Conservation (phyloP, 2,113 vertebrate species). For the Ariopsis seemanni region DNA sequence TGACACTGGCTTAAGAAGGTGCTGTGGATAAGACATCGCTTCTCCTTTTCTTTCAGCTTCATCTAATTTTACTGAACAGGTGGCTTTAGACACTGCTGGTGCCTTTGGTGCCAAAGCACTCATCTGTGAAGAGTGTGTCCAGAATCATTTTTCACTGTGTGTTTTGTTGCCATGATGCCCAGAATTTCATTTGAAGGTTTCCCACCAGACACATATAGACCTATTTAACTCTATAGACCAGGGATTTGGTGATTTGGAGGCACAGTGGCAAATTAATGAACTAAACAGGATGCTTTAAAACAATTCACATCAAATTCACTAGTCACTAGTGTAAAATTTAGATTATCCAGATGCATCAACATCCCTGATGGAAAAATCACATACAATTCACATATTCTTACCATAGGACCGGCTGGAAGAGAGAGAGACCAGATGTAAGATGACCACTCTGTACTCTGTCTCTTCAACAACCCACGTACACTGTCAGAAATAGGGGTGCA, state of each 20-base stretch:
- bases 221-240: not conserved
- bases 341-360: not conserved
- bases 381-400: not conserved
- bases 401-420: not conserved
- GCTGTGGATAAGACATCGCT: not conserved
- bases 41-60: slow-evolving; percentile 5
- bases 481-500: no score
- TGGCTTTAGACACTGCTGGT: slow-evolving; percentile 4
- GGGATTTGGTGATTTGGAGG: not conserved
- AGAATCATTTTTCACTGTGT: not conserved
- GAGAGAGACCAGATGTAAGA: not conserved
- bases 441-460: no score
- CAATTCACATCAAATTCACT: not conserved
- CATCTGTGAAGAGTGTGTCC: slow-evolving; percentile 20
- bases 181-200: slow-evolving; percentile 11
- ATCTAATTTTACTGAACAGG: slow-evolving; percentile 23
- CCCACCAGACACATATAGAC: not conserved
- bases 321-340: not conserved
- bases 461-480: not conserved
- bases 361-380: not conserved
- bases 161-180: not conserved
- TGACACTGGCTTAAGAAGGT: not conserved
- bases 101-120: slow-evolving; percentile 19
- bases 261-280: not conserved
- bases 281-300: not conserved